These are phyloP conservation scores for Colistium nudipinnis DNA, from an alignment of 2,113 vertebrate genomes.

Conservation along the genomic window DNA sequence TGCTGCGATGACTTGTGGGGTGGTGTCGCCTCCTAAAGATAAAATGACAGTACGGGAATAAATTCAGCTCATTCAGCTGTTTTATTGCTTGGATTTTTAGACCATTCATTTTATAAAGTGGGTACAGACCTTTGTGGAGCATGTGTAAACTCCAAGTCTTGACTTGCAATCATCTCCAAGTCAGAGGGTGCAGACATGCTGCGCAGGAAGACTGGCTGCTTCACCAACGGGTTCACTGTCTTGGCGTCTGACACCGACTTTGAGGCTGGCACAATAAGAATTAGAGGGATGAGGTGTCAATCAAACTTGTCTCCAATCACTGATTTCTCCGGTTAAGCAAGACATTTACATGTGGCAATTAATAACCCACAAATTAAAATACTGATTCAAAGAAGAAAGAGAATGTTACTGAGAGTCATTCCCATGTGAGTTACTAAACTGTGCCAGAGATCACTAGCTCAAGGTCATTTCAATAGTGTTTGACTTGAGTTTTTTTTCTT, in stretches of 20 bases:
- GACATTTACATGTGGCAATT: no score
- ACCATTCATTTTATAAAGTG: not conserved
- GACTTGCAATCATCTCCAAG: constrained; percentile 97
- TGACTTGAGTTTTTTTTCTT: no score
- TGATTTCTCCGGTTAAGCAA: not conserved
- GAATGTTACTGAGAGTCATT: not conserved
- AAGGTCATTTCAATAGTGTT: not conserved
- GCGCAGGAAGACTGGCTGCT: constrained; percentile 95
- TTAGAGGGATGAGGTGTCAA: not conserved
- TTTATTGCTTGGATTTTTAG: not conserved
- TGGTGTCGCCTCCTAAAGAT: constrained; percentile 88
- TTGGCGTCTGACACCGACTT: constrained; percentile 94
- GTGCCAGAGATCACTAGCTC: not conserved
- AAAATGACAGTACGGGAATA: not conserved
- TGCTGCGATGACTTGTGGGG: constrained; percentile 93
- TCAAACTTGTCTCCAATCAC: not conserved
- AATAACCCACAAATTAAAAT: not conserved
- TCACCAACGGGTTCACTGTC: constrained; percentile 86
- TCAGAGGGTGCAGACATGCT: constrained; percentile 99
- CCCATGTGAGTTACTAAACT: not conserved
- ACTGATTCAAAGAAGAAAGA: not conserved
- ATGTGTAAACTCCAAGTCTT: constrained; percentile 93
- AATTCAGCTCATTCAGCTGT: not conserved
- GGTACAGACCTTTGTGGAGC: constrained; percentile 84
- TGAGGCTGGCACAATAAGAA: constrained; percentile 82